Percentiles rank a stretch among this genome's conserved stretches.
These are phyloP conservation scores for Malacoctenus gilli DNA, from an alignment of 2,797 vertebrate genomes.

Conservation along the genomic window DNA sequence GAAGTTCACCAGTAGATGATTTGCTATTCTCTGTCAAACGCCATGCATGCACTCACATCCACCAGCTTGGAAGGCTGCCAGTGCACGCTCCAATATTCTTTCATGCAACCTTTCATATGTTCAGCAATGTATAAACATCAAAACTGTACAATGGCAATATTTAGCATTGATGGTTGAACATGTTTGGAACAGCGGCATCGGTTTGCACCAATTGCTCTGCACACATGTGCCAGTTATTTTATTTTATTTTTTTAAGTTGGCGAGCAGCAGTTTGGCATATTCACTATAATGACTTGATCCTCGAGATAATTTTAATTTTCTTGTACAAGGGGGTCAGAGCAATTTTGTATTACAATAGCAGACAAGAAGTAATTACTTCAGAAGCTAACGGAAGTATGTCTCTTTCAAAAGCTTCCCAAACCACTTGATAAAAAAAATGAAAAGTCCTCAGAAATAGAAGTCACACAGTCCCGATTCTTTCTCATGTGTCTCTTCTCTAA, in stretches of 20 bases:
- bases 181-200: no score
- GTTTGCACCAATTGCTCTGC: conserved; percentile 11
- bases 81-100: conserved; percentile 6
- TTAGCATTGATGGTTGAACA: conserved; percentile 27
- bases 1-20: conserved; percentile 70
- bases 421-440: conserved; percentile 13
- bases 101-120: conserved; percentile 27
- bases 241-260: conserved; percentile 4
- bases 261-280: conserved; percentile 25
- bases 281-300: conserved; percentile 41
- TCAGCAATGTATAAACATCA: conserved; percentile 12
- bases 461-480: conserved; percentile 32
- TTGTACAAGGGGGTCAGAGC: conserved; percentile 18
- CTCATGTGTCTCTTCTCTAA: conserved; percentile 41
- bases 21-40: conserved; percentile 73
- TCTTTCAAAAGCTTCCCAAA: conserved; percentile 28
- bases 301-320: conserved; percentile 43
- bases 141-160: conserved; percentile 10
- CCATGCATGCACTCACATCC: conserved; percentile 28
- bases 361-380: conserved; percentile 38
- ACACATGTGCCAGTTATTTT: not conserved
- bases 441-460: conserved; percentile 30
- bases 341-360: conserved; percentile 30
- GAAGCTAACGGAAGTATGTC: conserved; percentile 26
- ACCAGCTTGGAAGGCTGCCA: conserved; percentile 32